These are phyloP conservation scores for Drosophila prostipennis DNA, from an alignment of 2,888 invertebrate species.

Conservation along the genomic window DNA sequence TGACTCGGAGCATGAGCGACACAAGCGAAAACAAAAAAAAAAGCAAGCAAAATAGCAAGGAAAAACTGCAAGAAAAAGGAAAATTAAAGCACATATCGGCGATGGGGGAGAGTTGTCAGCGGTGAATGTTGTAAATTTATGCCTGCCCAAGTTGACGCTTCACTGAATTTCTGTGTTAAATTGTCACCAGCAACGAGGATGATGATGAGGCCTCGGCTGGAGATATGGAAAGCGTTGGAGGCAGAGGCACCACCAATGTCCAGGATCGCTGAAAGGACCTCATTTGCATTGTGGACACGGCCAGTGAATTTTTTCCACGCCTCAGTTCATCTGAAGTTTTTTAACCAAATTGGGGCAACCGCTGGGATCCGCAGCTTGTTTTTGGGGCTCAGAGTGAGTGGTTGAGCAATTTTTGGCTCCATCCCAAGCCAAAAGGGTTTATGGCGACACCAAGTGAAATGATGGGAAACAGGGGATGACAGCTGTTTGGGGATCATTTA, in stretches of 20 bases:
- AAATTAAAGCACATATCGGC: conserved; percentile 64
- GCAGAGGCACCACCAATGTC: conserved; percentile 9
- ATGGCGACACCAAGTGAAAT: conserved; percentile 8
- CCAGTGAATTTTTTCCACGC: conserved; percentile 59
- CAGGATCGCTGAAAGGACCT: conserved; percentile 61
- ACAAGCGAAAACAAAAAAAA: conserved; percentile 11
- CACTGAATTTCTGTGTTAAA: conserved; percentile 73
- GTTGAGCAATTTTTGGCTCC: conserved; percentile 4
- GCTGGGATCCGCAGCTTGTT: conserved; percentile 9
- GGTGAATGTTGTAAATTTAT: conserved; percentile 62
- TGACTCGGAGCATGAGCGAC: conserved; percentile 49
- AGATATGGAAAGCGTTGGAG: not conserved
- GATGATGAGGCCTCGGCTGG: conserved; percentile 21
- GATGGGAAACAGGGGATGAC: not conserved
- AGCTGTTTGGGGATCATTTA: conserved; percentile 6
- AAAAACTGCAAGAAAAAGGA: conserved; percentile 61
- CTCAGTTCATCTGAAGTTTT: conserved; percentile 49
- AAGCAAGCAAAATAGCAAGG: conserved; percentile 20
- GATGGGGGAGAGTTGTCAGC: conserved; percentile 12
- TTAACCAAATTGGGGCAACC: conserved; percentile 48
- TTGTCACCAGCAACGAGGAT: conserved; percentile 60
- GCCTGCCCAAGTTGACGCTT: conserved; percentile 73
- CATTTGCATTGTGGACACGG: conserved; percentile 75
- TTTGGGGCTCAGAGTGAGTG: not conserved
- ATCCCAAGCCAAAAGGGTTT: conserved; percentile 1